Base-by-base conservation (phyloP, 2,888 invertebrate genomes). In the Nephrocerus scutellatus region DNA sequence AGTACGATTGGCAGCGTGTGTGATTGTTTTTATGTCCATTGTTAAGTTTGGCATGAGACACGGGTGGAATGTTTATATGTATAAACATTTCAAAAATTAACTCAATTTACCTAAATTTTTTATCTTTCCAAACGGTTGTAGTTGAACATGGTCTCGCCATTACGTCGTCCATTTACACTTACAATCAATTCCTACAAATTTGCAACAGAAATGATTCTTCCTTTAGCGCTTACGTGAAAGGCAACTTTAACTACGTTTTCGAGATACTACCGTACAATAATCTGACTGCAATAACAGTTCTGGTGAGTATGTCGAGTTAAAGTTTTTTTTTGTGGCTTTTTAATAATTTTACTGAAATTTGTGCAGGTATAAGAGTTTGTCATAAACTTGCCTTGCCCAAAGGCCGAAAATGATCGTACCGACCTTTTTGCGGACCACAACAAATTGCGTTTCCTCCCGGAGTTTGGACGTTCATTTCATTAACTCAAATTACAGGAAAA, bases 181-280 rank as follows among this genome's bases (percentile, higher is more conserved):
- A 55, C 23, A 47, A 14, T 13, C 48, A 48, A 2, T 42, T 49
- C 1, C 36, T 43, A 3, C 24, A 46, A 1, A 21, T 56, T 8
- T 63, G 63, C n/a, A n/a, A 5, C 49, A 72, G 24, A 68, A n/a
- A n/a, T n/a, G n/a, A n/a, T n/a, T n/a, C n/a, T 1, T 51, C 52
- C 5, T 59, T 62, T 13, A 41, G 44, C 1, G 45, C 51, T 8
- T 65, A 51, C 13, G 36, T 60, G 3, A 21, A 18, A 2, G 12
- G 10, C 0, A 60, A 52, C 33, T 66, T 62, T 38, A 50, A 52
- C 24, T 62, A 60, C 47, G 55, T 56, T 0, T 66, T 57, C 26
- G 37, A 51, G 13, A 5, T 58, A 5, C 19, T 63, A 26, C 59
- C 63, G 1, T 55, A 55, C 14, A 55, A 32, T 12, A 37, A 34